These are phyloP conservation scores for Nesidiocoris tenuis DNA, from an alignment of 2,888 invertebrate genomes.

Conservation along the genomic window DNA sequence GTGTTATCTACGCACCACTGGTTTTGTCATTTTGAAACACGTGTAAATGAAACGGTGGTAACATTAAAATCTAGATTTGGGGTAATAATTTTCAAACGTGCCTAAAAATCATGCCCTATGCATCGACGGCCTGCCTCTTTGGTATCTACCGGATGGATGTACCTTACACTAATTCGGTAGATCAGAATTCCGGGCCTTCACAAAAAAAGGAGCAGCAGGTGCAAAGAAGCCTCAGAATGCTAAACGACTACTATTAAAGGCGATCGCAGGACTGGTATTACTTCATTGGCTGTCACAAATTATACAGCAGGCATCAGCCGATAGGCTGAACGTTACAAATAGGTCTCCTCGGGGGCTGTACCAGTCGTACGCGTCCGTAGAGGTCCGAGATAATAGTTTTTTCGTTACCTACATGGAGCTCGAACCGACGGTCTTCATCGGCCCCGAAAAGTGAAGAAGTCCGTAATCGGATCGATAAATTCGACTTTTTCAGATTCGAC, in stretches of 20 bases:
- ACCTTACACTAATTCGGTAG: too few species aligned
- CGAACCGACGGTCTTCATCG: conserved; percentile 3
- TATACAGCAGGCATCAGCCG: conserved; percentile 6
- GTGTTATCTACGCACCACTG: too few species aligned
- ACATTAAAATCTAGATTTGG: too few species aligned
- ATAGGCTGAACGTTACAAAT: conserved; percentile 3
- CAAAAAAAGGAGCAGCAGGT: conserved; percentile 15
- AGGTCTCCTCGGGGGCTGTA: conserved; percentile 4
- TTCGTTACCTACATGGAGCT: not conserved
- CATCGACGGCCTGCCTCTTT: too few species aligned
- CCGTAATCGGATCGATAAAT: conserved; percentile 22
- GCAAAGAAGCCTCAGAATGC: conserved; percentile 14
- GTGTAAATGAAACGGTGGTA: too few species aligned
- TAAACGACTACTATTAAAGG: conserved; percentile 20
- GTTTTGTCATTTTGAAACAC: too few species aligned
- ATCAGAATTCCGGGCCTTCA: too few species aligned
- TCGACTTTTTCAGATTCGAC: not conserved
- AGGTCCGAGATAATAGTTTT: not conserved
- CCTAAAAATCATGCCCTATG: too few species aligned
- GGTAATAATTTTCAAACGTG: too few species aligned
- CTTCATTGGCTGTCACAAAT: conserved; percentile 22
- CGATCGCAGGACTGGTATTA: conserved; percentile 6
- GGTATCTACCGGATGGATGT: too few species aligned
- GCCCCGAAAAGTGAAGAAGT: conserved; percentile 21
- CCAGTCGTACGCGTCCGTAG: not conserved